These are phyloP conservation scores for Macaca mulatta DNA, from an alignment of 2,113 vertebrate genomes.

Conservation along the genomic window DNA sequence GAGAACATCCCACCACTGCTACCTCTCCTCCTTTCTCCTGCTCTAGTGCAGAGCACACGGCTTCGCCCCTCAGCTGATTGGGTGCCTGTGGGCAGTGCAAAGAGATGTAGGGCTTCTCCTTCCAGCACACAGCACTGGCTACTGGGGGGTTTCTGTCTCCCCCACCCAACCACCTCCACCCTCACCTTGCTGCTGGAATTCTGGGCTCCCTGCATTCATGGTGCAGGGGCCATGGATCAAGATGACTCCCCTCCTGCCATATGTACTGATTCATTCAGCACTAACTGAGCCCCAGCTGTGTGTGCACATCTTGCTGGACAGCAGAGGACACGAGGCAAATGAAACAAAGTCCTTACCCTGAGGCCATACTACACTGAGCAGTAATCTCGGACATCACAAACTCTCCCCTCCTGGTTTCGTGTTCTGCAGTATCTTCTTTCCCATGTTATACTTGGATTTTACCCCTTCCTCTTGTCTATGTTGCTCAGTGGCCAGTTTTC, in stretches of 20 bases:
- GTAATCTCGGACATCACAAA: rapidly evolving
- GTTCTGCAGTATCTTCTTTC: neutral
- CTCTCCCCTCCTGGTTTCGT: neutral
- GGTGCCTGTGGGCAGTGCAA: rapidly evolving
- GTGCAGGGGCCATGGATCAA: neutral
- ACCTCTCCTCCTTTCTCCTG: rapidly evolving
- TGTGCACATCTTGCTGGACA: neutral
- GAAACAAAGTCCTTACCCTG: neutral
- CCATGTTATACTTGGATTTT: neutral
- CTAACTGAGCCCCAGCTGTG: neutral
- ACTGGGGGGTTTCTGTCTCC: neutral
- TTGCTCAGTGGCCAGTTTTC: neutral
- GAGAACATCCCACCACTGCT: rapidly evolving
- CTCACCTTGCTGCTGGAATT: neutral
- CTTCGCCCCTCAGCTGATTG: neutral
- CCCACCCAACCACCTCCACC: neutral
- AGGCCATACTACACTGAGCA: neutral
- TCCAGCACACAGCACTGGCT: neutral
- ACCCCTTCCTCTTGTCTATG: neutral
- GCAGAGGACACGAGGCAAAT: neutral
- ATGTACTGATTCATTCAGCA: neutral
- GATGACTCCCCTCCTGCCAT: neutral
- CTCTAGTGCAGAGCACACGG: neutral
- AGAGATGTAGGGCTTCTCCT: neutral
- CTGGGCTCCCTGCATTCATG: neutral